These are phyloP conservation scores for Nebria ingens DNA, from an alignment of 1,140 invertebrate genomes.

Conservation along the genomic window DNA sequence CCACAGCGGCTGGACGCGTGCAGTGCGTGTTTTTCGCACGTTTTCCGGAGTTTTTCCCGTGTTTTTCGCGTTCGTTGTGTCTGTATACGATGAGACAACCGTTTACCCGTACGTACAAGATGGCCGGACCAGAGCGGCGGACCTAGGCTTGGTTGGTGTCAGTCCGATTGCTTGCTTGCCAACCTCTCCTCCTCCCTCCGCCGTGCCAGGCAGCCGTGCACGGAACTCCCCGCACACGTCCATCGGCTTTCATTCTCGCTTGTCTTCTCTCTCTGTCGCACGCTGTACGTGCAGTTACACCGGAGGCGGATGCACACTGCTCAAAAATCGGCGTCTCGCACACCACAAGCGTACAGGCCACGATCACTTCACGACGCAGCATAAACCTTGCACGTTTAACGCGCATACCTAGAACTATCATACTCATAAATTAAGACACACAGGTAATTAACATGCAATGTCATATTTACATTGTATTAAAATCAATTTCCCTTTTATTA, in stretches of 20 bases:
- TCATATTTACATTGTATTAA: too few species aligned
- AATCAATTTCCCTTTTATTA: too few species aligned
- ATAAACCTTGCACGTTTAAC: too few species aligned
- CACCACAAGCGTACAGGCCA: too few species aligned
- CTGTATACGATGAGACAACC: slow-evolving; percentile 29
- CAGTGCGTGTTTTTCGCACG: slow-evolving; percentile 15
- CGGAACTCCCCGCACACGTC: slow-evolving; percentile 32
- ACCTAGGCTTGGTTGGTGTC: slow-evolving; percentile 36
- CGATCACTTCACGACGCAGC: too few species aligned
- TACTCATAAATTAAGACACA: too few species aligned
- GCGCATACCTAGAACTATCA: too few species aligned
- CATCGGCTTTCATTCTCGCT: slow-evolving; percentile 32
- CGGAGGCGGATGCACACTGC: slow-evolving; percentile 31
- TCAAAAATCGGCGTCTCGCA: background rate
- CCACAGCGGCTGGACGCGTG: background rate
- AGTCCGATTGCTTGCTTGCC: slow-evolving; percentile 34
- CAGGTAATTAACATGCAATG: too few species aligned
- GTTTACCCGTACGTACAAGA: slow-evolving; percentile 34
- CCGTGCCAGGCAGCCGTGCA: slow-evolving; percentile 32
- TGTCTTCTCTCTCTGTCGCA: slow-evolving; percentile 27
- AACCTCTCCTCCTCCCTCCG: slow-evolving; percentile 29
- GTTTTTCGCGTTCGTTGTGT: slow-evolving; percentile 27
- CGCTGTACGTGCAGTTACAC: slow-evolving; percentile 31
- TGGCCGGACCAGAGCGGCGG: slow-evolving; percentile 25
- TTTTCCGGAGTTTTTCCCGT: slow-evolving; percentile 22